Base-by-base conservation (phyloP, 2,113 vertebrate genomes). In the Nipponia nippon region DNA sequence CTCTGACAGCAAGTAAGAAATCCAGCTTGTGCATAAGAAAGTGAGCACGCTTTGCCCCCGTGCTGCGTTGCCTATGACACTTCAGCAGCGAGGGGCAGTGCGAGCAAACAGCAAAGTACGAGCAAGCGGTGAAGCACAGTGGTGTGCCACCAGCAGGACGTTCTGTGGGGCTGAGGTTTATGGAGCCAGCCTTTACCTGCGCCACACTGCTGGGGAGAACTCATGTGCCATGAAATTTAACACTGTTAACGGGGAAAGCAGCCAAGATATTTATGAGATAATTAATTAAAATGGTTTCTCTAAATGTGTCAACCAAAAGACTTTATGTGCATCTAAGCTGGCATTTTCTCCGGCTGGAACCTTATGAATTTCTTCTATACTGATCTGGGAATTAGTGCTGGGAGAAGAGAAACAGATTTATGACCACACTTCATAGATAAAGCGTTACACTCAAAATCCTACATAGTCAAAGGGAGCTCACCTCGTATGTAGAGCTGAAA, bases 361-460 rank as follows among this genome's bases (percentile, higher is more conserved):
- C 59, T 83, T 69, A 7, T 59, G 52, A 63, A n/a, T 80, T 76
- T 87, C 78, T 80, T 59, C 72, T 50, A 44, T 42, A 11, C 61
- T 63, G 49, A 49, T 75, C 34, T 84, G 78, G 30, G 67, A 76
- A 80, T 70, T 59, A 44, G 61, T 27, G 16, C 55, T 90, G 87
- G 67, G 73, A 80, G 79, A 84, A 61, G 14, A 61, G 62, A 76
- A 72, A 21, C 36, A 58, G 65, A 87, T 93, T 87, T 69, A 87
- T 90, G 66, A 10, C 14, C 22, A 22, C 9, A 22, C 30, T 69
- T 34, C 30, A 11, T 49, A 46, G 77, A 32, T 25, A 36, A 19
- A 75, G 44, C 6, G 2, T 69, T 76, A 4, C 36, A 32, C n/a
- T 49, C 30, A 26, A 49, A 83, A 59, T 75, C 61, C 46, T 70